A percentile compares a stretch with the other conserved stretches of the same genome.
Evolutionary conservation across 2,113 vertebrate genomes (phyloP).

Genomic region (Hippotragus niger): DNA sequence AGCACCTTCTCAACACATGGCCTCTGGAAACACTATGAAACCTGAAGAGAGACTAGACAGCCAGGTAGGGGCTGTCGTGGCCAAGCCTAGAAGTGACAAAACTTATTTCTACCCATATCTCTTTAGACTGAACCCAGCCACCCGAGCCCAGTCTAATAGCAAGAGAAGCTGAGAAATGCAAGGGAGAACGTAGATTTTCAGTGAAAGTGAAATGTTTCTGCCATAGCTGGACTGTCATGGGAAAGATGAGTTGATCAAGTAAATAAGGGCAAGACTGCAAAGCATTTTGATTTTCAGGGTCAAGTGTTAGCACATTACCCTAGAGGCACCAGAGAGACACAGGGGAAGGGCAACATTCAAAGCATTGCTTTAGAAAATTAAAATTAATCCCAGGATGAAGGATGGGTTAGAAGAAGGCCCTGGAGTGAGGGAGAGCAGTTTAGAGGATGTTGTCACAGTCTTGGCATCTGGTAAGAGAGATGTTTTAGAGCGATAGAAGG

Average conservation of each 20-base stretch:
- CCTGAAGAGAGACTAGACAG: background rate
- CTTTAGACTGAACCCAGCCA: background rate
- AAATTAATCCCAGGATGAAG: background rate
- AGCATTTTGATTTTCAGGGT: background rate
- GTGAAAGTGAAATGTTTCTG: background rate
- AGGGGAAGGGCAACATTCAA: background rate
- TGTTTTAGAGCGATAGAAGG: background rate
- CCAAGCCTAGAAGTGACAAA: background rate
- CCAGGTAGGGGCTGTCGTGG: background rate
- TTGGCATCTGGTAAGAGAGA: background rate
- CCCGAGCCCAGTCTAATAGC: background rate
- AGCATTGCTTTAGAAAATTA: background rate
- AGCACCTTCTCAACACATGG: background rate
- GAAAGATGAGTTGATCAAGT: background rate
- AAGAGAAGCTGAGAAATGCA: background rate
- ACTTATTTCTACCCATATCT: background rate
- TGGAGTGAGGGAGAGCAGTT: background rate
- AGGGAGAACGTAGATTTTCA: background rate
- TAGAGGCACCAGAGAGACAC: background rate
- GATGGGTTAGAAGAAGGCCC: background rate
- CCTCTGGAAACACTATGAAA: background rate
- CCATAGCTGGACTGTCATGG: background rate
- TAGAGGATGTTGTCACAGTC: background rate
- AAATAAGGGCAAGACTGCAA: background rate
- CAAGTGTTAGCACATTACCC: background rate